These are phyloP conservation scores for Allacma fusca DNA, from an alignment of 2,888 invertebrate species.

Conservation along the genomic window DNA sequence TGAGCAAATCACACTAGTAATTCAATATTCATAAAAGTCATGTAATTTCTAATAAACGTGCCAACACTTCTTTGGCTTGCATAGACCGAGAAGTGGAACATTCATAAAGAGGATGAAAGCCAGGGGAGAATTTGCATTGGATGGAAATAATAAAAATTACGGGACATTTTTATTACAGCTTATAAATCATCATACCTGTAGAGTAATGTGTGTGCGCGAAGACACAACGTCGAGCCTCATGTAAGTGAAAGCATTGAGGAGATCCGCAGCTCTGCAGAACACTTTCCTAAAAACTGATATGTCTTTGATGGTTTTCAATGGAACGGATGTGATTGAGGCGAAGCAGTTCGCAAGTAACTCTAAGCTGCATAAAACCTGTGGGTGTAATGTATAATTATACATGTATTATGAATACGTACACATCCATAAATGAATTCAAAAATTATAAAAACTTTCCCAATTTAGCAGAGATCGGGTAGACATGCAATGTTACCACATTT, in stretches of 20 bases:
- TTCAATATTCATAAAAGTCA: slow-evolving; percentile 6
- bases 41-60: slow-evolving; percentile 3
- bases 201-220: slow-evolving; percentile 56
- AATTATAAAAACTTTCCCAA: background rate
- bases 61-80: background rate
- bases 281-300: slow-evolving; percentile 46
- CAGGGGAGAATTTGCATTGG: background rate
- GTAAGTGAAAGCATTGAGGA: slow-evolving; percentile 56
- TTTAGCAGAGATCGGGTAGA: background rate
- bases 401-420: background rate
- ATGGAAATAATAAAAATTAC: background rate
- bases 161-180: slow-evolving; percentile 8
- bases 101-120: background rate
- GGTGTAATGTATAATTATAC: slow-evolving; percentile 17
- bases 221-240: slow-evolving; percentile 58
- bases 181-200: slow-evolving; percentile 53
- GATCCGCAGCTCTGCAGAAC: slow-evolving; percentile 52
- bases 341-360: slow-evolving; percentile 53
- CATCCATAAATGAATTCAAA: no score
- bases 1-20: background rate
- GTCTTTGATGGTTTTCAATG: slow-evolving; percentile 52
- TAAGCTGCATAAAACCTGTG: slow-evolving; percentile 55
- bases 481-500: no score
- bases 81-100: background rate
- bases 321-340: slow-evolving; percentile 53